phyloP scores from a whole-genome alignment of 2,113 vertebrate genomes.

The Scalopus aquaticus region DNA sequence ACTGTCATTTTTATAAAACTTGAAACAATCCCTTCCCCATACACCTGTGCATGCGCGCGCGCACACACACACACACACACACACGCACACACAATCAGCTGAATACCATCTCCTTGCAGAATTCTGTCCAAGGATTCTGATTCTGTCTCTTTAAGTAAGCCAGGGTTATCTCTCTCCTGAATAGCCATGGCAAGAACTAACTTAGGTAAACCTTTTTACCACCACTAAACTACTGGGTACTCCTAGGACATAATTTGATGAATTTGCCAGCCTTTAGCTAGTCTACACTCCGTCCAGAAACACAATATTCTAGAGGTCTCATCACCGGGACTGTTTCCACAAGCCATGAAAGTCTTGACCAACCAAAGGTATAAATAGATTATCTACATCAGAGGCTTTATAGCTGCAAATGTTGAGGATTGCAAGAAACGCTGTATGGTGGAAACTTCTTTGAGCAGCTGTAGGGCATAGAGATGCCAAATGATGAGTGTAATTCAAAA shows the following conservation, averaged over 20 bases:
- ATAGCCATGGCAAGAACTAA: background rate
- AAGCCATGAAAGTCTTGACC: background rate
- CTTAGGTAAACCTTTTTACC: background rate
- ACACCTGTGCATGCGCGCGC: background rate
- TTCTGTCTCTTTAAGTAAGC: background rate
- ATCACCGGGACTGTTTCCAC: background rate
- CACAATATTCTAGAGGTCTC: background rate
- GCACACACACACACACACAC: no score
- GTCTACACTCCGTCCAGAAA: background rate
- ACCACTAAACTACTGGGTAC: background rate
- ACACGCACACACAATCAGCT: no score
- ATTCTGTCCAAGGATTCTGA: background rate
- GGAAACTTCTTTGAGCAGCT: background rate
- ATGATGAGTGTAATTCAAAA: background rate
- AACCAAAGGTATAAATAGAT: background rate
- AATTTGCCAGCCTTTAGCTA: background rate
- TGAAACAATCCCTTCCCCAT: background rate
- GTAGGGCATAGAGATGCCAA: background rate
- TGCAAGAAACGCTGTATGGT: accelerated
- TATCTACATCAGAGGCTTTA: background rate
- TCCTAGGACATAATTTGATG: background rate
- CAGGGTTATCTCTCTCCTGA: background rate
- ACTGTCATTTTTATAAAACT: background rate
- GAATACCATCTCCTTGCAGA: background rate
- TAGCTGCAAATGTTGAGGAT: background rate